Percentiles rank a stretch among this genome's conserved stretches.
Evolutionary conservation across 2,797 vertebrate species (phyloP).

Genomic region (Gadopsis bispinosus): DNA sequence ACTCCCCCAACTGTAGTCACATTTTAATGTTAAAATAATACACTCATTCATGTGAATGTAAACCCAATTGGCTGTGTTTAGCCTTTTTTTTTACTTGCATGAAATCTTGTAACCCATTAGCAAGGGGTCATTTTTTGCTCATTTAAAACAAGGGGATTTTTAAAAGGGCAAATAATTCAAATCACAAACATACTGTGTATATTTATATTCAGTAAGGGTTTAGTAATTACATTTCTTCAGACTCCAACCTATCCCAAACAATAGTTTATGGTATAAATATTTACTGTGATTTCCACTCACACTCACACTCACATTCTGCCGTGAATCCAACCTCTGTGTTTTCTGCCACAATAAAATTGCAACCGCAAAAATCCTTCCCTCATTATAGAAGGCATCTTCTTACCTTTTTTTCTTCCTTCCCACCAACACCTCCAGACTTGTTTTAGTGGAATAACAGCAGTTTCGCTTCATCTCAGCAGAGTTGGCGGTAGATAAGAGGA

Average conservation of each 20-base stretch:
- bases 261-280: constrained; percentile 28
- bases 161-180: constrained; percentile 4
- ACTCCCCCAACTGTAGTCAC: constrained; percentile 24
- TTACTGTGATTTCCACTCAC: constrained; percentile 34
- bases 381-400: constrained; percentile 34
- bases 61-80: constrained; percentile 23
- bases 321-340: constrained; percentile 6
- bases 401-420: constrained; percentile 1
- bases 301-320: constrained; percentile 10
- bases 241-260: constrained; percentile 7
- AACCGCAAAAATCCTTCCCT: constrained; percentile 27
- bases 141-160: constrained; percentile 14
- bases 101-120: constrained; percentile 13
- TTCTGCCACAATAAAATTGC: constrained; percentile 26
- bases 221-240: constrained; percentile 7
- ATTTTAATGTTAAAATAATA: constrained; percentile 42
- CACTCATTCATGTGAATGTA: constrained; percentile 28
- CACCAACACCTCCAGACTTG: constrained; percentile 48
- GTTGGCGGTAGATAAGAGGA: constrained; percentile 68
- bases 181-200: not conserved
- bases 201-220: constrained; percentile 3
- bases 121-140: constrained; percentile 1
- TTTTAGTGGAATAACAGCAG: constrained; percentile 59
- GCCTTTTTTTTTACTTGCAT: not conserved
- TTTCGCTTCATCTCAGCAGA: constrained; percentile 52